Evolutionary conservation across 1,140 invertebrate species (phyloP).

Genomic region (Lutraria rhynchaena): DNA sequence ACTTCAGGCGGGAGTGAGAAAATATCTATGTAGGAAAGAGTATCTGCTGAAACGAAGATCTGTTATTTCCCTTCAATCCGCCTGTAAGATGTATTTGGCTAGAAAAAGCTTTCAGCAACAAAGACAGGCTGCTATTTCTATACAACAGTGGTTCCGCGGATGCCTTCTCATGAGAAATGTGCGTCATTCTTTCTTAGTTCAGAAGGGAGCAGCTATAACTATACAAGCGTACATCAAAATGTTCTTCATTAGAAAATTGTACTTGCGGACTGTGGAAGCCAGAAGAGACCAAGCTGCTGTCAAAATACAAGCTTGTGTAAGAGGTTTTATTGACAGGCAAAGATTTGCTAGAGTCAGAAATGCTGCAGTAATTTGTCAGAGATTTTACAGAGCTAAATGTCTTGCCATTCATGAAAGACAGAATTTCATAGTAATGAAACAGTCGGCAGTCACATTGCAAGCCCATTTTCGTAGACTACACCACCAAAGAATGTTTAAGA

Average conservation of each 20-base stretch:
- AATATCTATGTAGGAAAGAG: conserved; percentile 1
- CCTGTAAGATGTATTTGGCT: conserved; percentile 34
- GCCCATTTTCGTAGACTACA: not conserved
- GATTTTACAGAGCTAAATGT: conserved; percentile 49
- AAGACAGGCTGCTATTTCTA: conserved; percentile 39
- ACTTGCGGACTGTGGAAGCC: not conserved
- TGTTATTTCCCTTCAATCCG: conserved; percentile 59
- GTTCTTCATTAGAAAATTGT: conserved; percentile 39
- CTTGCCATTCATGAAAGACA: not conserved
- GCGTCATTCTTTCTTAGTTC: not conserved
- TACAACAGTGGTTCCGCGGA: conserved; percentile 60
- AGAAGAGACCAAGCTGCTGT: conserved; percentile 51
- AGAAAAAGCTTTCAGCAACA: conserved; percentile 9
- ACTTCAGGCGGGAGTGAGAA: conserved; percentile 68
- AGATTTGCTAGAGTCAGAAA: not conserved
- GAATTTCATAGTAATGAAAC: not conserved
- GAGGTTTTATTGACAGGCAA: conserved; percentile 38
- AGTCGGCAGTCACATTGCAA: conserved; percentile 38
- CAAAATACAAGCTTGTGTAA: conserved; percentile 64
- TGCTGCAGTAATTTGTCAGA: conserved; percentile 72
- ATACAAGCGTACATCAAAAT: conserved; percentile 65
- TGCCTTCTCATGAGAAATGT: conserved; percentile 12
- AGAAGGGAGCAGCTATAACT: conserved; percentile 46
- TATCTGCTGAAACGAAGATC: conserved; percentile 62
- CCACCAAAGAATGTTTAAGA: not conserved